Evolutionary conservation across 2,888 invertebrate species (phyloP).

Genomic region (Hecatera dysodea): DNA sequence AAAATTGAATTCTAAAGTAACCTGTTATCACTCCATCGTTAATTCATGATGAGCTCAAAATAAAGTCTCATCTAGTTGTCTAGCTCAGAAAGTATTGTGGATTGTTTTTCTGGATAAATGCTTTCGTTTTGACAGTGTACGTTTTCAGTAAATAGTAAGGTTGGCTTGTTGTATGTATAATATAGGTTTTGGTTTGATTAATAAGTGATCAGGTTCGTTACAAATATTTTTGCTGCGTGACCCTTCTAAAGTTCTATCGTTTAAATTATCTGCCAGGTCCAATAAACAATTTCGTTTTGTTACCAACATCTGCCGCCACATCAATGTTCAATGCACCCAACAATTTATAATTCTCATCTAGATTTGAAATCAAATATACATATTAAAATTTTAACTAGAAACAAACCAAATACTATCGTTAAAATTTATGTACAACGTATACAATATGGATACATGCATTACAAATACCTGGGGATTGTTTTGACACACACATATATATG

Average conservation of each 20-base stretch:
- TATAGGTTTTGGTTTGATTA: no score
- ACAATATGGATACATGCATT: conserved; percentile 53
- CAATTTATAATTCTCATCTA: not conserved
- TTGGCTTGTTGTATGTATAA: not conserved
- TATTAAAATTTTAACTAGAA: conserved; percentile 17
- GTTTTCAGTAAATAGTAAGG: not conserved
- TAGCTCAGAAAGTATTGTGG: conserved; percentile 41
- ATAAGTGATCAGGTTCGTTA: no score
- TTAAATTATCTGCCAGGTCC: no score
- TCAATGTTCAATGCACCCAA: not conserved
- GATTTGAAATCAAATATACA: conserved; percentile 5
- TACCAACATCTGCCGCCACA: not conserved
- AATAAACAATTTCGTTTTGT: not conserved
- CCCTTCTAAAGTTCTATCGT: not conserved
- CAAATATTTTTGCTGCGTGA: no score
- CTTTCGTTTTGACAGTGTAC: not conserved
- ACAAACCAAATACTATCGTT: conserved; percentile 18
- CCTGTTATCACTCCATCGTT: conserved; percentile 66
- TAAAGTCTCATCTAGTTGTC: conserved; percentile 60
- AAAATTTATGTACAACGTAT: conserved; percentile 36
- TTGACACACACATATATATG: no score
- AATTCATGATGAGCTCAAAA: conserved; percentile 65
- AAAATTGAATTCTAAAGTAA: conserved; percentile 72
- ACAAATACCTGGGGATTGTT: conserved; percentile 54
- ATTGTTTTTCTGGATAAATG: conserved; percentile 33